These are phyloP conservation scores for Actinopyga echinites DNA, from an alignment of 53 echinoderm and acorn worm genomes.

Conservation along the genomic window DNA sequence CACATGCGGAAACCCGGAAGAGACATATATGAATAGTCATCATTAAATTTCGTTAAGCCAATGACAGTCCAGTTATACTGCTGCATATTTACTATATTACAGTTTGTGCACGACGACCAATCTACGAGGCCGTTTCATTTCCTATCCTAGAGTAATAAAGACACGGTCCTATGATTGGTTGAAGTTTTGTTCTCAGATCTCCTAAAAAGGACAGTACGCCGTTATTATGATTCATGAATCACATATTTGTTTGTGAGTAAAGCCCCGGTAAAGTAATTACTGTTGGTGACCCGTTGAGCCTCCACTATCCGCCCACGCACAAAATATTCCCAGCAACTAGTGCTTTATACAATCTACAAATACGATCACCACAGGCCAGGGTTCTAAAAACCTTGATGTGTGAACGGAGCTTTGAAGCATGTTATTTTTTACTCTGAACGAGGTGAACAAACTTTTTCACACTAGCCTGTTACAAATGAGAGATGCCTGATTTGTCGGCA, in stretches of 20 bases:
- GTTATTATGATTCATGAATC: conserved; percentile 52
- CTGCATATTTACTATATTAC: conserved; percentile 9
- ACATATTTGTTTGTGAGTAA: conserved; percentile 41
- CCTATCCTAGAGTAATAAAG: neutral
- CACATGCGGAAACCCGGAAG: conserved; percentile 41
- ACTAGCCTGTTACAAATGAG: neutral
- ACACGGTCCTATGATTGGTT: neutral
- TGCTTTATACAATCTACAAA: conserved; percentile 7
- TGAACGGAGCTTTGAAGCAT: neutral
- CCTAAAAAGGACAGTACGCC: conserved; percentile 9
- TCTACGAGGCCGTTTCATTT: neutral
- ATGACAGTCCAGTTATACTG: neutral
- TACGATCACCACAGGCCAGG: conserved; percentile 29
- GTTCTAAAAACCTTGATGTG: conserved; percentile 33
- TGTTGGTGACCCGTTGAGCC: conserved; percentile 14
- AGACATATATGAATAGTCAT: conserved; percentile 20
- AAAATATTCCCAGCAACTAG: conserved; percentile 36
- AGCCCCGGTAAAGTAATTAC: conserved; percentile 15
- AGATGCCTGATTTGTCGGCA: neutral
- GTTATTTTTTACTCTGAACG: too few species aligned
- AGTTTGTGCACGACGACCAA: neutral
- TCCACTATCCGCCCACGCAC: conserved; percentile 30
- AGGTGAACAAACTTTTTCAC: conserved; percentile 34
- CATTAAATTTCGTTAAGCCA: neutral
- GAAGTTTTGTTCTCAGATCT: neutral